Percentiles rank a stretch among this genome's conserved stretches.
These are phyloP conservation scores for Sericinus montela DNA, from an alignment of 2,888 invertebrate genomes.

Conservation along the genomic window DNA sequence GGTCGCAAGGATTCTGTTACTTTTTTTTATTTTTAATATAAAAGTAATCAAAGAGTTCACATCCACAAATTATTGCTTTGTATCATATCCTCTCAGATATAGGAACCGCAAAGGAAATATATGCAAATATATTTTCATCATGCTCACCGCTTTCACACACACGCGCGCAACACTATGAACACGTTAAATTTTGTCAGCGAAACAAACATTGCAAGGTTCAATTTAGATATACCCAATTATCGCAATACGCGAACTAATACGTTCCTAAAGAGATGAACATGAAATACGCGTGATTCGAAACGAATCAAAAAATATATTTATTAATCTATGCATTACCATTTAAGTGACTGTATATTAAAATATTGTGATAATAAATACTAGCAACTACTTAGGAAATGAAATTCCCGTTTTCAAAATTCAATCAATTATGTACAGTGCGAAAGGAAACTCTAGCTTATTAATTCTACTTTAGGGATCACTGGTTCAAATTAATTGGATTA, in stretches of 20 bases:
- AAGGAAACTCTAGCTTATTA: constrained; percentile 39
- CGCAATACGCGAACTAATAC: constrained; percentile 21
- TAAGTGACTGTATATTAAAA: constrained; percentile 35
- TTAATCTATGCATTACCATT: constrained; percentile 28
- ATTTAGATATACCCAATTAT: constrained; percentile 27
- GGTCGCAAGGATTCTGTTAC: constrained; percentile 47
- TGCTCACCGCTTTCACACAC: constrained; percentile 23
- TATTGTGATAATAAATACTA: constrained; percentile 63
- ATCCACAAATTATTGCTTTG: constrained; percentile 74
- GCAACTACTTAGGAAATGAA: constrained; percentile 54
- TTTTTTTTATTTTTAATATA: constrained; percentile 42
- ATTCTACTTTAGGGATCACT: constrained; percentile 49
- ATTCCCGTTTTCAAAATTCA: constrained; percentile 38
- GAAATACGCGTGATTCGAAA: constrained; percentile 18
- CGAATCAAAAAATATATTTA: constrained; percentile 22
- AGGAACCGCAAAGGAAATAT: constrained; percentile 51
- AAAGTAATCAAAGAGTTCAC: constrained; percentile 50
- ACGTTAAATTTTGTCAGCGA: constrained; percentile 24
- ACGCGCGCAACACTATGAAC: constrained; percentile 19
- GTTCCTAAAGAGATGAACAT: constrained; percentile 28
- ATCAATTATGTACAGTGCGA: constrained; percentile 62
- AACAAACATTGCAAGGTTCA: constrained; percentile 37
- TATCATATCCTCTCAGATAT: constrained; percentile 41
- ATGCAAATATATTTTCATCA: constrained; percentile 22
- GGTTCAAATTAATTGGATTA: constrained; percentile 30